Conservation (phyloP, 2,888 invertebrate species). For the Bellardia pandia region DNA sequence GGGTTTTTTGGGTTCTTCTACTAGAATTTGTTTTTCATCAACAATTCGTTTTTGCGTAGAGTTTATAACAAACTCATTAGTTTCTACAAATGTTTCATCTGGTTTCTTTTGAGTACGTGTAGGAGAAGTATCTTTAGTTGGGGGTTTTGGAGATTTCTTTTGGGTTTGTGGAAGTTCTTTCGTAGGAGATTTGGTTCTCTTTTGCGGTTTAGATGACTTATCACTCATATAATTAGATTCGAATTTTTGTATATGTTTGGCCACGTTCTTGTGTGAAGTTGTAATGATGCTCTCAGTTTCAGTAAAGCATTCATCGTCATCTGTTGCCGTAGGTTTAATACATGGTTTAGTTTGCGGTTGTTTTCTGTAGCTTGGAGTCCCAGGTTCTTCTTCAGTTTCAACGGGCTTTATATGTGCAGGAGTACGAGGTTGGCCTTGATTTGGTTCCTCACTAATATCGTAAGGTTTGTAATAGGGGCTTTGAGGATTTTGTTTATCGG, state of each 20-base stretch:
- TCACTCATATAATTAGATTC: conserved; percentile 33
- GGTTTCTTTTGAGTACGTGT: conserved; percentile 1
- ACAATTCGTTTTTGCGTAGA: not conserved
- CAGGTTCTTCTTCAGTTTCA: conserved; percentile 4
- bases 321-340: not conserved
- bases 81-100: not conserved
- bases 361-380: not conserved
- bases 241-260: conserved; percentile 55
- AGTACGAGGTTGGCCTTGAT: not conserved
- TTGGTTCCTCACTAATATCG: not conserved
- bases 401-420: not conserved
- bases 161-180: not conserved
- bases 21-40: not conserved
- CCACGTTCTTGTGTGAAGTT: conserved; percentile 40
- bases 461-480: conserved; percentile 9
- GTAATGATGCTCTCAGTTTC: conserved; percentile 4
- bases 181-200: not conserved
- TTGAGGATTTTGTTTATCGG: conserved; percentile 5
- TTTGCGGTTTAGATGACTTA: conserved; percentile 29
- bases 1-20: not conserved
- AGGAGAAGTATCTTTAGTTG: not conserved
- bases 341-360: not conserved
- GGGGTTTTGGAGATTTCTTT: not conserved
- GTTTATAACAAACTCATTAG: not conserved
- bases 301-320: conserved; percentile 35